Evolutionary conservation across 2,797 vertebrate species (phyloP).

Genomic region (Anolis apletophallus): DNA sequence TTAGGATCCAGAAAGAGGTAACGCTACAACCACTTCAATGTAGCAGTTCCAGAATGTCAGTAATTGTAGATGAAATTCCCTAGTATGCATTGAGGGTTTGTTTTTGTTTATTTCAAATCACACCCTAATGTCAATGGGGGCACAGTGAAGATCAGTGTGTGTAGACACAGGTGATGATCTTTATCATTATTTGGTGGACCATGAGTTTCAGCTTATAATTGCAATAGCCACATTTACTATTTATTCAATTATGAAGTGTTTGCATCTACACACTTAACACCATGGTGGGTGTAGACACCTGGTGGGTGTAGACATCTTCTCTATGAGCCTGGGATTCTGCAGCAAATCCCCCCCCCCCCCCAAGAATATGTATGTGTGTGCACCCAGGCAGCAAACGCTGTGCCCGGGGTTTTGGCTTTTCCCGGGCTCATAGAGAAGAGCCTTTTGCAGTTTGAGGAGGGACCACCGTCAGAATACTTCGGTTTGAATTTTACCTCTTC

Average conservation of each 20-base stretch:
- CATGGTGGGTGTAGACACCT: neutral
- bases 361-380: too few species aligned
- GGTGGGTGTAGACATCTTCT: too few species aligned
- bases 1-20: neutral
- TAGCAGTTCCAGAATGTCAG: neutral
- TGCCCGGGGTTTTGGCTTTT: too few species aligned
- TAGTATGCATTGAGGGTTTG: neutral
- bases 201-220: neutral
- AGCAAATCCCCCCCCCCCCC: too few species aligned
- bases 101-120: neutral
- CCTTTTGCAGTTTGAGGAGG: too few species aligned
- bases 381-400: too few species aligned
- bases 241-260: neutral
- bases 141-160: neutral
- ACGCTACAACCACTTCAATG: neutral
- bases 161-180: too few species aligned
- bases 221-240: neutral
- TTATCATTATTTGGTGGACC: neutral
- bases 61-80: neutral
- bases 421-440: too few species aligned
- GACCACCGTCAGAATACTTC: too few species aligned
- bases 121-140: neutral
- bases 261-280: neutral
- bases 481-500: too few species aligned
- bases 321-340: too few species aligned